phyloP scores from a whole-genome alignment of 1,140 invertebrate species.

The Pantala flavescens region DNA sequence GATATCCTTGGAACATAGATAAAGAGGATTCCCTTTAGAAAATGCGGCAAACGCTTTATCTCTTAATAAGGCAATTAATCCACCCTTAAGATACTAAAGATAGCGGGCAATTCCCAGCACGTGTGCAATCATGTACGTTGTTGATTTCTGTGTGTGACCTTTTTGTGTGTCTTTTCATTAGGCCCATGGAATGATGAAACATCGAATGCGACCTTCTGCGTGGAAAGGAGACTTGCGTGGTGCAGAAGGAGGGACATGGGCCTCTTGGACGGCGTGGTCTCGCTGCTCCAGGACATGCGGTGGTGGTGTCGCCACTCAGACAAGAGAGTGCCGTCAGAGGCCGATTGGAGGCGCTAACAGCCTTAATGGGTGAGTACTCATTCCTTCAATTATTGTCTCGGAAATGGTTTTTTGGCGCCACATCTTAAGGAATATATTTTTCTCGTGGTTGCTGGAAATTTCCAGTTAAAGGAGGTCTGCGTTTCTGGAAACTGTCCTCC shows the following conservation, averaged over 20 bases:
- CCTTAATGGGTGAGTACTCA: background rate
- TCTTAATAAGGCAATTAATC: no score
- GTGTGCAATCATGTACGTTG: no score
- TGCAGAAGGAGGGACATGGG: conserved; percentile 53
- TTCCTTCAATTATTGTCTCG: background rate
- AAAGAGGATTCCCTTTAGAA: no score
- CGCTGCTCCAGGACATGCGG: conserved; percentile 76
- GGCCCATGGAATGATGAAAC: background rate
- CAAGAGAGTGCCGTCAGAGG: conserved; percentile 48
- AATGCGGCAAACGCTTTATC: no score
- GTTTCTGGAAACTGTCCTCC: no score
- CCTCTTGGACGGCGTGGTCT: conserved; percentile 61
- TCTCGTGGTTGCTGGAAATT: no score
- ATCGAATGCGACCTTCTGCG: background rate
- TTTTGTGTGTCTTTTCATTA: background rate
- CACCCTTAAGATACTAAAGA: no score
- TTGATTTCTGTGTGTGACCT: background rate
- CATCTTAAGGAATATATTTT: no score
- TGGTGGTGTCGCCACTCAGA: conserved; percentile 70
- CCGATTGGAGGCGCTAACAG: background rate
- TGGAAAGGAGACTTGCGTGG: conserved; percentile 28
- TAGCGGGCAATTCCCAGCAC: no score
- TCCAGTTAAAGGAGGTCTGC: no score
- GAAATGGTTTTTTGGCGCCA: no score
- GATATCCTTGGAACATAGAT: no score